Evolutionary conservation across 2,888 invertebrate species (phyloP), one percentile per base, ranked within the genome.

Genomic region (Agrilus mali): DNA sequence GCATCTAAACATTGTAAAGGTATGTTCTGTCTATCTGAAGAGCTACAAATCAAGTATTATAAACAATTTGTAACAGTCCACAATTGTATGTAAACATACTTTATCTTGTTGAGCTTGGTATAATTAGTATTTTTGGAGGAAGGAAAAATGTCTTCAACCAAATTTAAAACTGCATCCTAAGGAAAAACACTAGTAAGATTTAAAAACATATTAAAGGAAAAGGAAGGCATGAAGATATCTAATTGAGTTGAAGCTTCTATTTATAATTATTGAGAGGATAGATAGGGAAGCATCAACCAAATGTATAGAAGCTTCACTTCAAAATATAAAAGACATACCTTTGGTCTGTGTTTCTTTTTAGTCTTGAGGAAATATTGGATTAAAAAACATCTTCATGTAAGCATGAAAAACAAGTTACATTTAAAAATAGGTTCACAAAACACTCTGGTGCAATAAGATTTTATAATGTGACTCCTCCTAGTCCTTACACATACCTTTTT

Each of bases 1-100:
- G 74, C 77, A 59, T 78, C 77, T 40, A 78, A 64, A 55, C 72
- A 73, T 63, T 78, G 78, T 34, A 78, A 59, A 40, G 75, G 74
- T 44, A 75, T 74, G 49, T 77, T 76, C 54, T 64, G 55, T 40
- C 69, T 68, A 37, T 58, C 60, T 49, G 59, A 60, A 33, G 59
- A 60, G 45, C 60, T 61, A 45, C 31, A 47, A 44, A 16, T 7
- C 31, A 47, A 44, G 12, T 12, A 8, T 40, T 20, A n/a, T 8
- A 41, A 12, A 41, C 17, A 41, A 7, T 17, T 34, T 42, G 35
- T 34, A 17, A 48, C n/a, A 3, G 8, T 35, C 2, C 2, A 6
- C 10, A 14, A 35, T 27, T 13, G 13, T 38, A 33, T 33, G 12
- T 39, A 39, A 36, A 44, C 43, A 14, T 35, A 34, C 10, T 34